These are phyloP conservation scores for Liposcelis brunnea DNA, from an alignment of 2,888 invertebrate species.

Conservation along the genomic window DNA sequence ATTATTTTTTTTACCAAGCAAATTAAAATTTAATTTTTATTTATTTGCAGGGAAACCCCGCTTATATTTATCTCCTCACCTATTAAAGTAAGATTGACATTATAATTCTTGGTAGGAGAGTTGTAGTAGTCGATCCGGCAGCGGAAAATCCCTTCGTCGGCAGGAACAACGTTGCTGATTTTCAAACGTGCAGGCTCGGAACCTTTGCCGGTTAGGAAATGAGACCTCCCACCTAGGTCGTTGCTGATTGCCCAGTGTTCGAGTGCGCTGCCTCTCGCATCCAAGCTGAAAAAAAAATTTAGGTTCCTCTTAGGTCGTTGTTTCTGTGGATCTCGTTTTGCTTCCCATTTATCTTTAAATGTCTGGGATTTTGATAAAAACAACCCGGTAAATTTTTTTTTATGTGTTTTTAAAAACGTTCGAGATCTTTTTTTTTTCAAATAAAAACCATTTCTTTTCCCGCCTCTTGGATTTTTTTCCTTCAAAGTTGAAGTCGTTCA, in stretches of 20 bases:
- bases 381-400: no score
- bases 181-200: constrained; percentile 40
- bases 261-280: constrained; percentile 57
- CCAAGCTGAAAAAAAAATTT: constrained; percentile 42
- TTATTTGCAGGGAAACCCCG: no score
- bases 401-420: no score
- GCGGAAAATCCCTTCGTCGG: constrained; percentile 70
- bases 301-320: no score
- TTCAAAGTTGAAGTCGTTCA: no score
- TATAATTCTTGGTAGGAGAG: constrained; percentile 73
- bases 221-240: constrained; percentile 55
- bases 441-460: no score
- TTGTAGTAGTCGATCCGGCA: constrained; percentile 80
- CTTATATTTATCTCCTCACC: constrained; percentile 37
- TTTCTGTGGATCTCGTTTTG: no score
- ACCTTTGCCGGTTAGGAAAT: constrained; percentile 48
- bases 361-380: constrained; percentile 12
- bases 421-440: no score
- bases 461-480: no score
- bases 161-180: constrained; percentile 48
- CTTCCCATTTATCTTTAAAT: background rate
- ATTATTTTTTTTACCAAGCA: constrained; percentile 5
- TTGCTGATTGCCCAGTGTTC: constrained; percentile 58
- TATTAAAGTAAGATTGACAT: constrained; percentile 70
- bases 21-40: constrained; percentile 5